Evolutionary conservation across 2,797 vertebrate genomes (phyloP).

Genomic region (Sternotherus odoratus): DNA sequence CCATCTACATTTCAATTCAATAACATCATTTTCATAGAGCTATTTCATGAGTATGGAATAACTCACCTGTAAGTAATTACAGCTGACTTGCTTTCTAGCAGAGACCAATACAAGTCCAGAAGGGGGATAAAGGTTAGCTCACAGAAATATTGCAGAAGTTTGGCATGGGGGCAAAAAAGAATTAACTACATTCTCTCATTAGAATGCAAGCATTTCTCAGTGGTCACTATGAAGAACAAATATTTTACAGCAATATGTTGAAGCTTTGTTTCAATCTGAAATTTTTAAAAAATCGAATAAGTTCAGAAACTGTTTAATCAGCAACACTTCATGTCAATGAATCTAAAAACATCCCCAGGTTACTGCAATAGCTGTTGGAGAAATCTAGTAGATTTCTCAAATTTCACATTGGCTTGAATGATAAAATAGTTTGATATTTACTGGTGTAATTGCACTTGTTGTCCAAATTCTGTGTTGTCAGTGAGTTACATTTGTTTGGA

Average conservation of each 20-base stretch:
- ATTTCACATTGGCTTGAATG: slow-evolving; percentile 51
- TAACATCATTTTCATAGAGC: slow-evolving; percentile 73
- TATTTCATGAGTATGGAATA: slow-evolving; percentile 72
- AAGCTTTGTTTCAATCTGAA: slow-evolving; percentile 25
- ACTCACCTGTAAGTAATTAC: slow-evolving; percentile 79
- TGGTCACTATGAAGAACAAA: slow-evolving; percentile 38
- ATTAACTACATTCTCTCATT: slow-evolving; percentile 36
- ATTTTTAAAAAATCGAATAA: not conserved
- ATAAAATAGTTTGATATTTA: slow-evolving; percentile 59
- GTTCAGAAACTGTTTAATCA: not conserved
- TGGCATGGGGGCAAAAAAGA: slow-evolving; percentile 61
- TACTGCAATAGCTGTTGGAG: slow-evolving; percentile 42
- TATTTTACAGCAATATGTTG: not conserved
- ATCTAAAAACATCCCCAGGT: not conserved
- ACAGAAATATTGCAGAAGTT: slow-evolving; percentile 68
- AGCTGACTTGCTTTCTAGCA: slow-evolving; percentile 73
- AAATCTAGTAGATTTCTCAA: slow-evolving; percentile 49
- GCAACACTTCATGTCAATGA: not conserved
- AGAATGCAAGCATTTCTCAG: slow-evolving; percentile 52
- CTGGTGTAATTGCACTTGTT: slow-evolving; percentile 59
- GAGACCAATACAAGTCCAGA: slow-evolving; percentile 57
- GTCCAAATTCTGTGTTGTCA: slow-evolving; percentile 48
- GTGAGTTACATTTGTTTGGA: slow-evolving; percentile 50
- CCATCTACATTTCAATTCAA: slow-evolving; percentile 72
- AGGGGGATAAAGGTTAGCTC: slow-evolving; percentile 71